A percentile compares a stretch with the other conserved stretches of the same genome.
Evolutionary conservation across 2,888 invertebrate genomes (phyloP).

Genomic region (Carterocephalus palaemon): DNA sequence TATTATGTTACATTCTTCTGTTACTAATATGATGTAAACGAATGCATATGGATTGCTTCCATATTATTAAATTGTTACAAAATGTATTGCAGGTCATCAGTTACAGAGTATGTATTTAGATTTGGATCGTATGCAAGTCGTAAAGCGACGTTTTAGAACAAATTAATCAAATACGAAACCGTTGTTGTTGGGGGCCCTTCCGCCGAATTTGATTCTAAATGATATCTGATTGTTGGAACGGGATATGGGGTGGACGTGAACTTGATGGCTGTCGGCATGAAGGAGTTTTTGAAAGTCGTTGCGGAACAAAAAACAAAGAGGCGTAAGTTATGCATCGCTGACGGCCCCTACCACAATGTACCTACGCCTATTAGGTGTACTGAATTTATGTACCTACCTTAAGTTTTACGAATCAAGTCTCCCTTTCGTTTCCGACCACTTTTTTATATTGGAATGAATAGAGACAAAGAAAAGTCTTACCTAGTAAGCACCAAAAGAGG

Average conservation of each 20-base stretch:
- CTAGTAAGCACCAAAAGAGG: too few species aligned
- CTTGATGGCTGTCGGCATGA: conserved; percentile 73
- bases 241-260: conserved; percentile 69
- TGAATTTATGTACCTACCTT: conserved; percentile 4
- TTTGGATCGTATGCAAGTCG: conserved; percentile 18
- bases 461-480: too few species aligned
- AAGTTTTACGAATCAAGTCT: conserved; percentile 1
- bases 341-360: conserved; percentile 51
- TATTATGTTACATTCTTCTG: too few species aligned
- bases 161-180: conserved; percentile 20
- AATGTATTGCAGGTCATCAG: conserved; percentile 64
- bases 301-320: conserved; percentile 50
- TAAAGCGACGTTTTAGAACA: conserved; percentile 40
- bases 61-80: conserved; percentile 72
- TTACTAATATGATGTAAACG: too few species aligned
- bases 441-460: neutral
- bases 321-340: conserved; percentile 67
- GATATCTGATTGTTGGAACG: conserved; percentile 60
- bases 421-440: neutral
- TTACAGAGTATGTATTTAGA: conserved; percentile 47
- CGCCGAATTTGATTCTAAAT: conserved; percentile 26
- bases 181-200: conserved; percentile 42
- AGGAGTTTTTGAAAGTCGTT: conserved; percentile 65
- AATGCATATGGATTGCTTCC: conserved; percentile 51
- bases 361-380: conserved; percentile 55